These are phyloP conservation scores for Nasonia oneida DNA, from an alignment of 2,888 invertebrate genomes.

Conservation along the genomic window DNA sequence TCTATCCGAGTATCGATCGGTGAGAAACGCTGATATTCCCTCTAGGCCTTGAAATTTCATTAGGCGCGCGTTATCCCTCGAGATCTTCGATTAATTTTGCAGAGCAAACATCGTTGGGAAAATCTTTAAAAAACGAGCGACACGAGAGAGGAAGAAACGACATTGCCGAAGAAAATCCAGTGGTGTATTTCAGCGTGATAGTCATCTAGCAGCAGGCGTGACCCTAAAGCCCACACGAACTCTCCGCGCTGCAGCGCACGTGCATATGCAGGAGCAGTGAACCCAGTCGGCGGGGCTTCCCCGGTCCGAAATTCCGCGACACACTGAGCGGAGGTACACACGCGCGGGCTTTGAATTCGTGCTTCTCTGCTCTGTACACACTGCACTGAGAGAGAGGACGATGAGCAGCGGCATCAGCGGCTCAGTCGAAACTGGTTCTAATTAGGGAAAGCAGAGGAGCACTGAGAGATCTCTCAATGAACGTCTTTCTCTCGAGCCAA, in stretches of 20 bases:
- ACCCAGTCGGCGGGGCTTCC: constrained; percentile 19
- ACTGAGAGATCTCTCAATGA: constrained; percentile 39
- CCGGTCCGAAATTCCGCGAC: constrained; percentile 19
- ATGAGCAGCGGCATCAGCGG: background rate
- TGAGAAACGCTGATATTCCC: constrained; percentile 19
- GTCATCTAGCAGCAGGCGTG: constrained; percentile 7
- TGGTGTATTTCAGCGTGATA: background rate
- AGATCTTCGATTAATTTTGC: background rate
- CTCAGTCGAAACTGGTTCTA: constrained; percentile 51
- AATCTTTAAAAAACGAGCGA: no score
- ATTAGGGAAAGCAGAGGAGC: constrained; percentile 42
- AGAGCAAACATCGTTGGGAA: background rate
- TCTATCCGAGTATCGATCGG: constrained; percentile 33
- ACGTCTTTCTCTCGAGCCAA: constrained; percentile 24
- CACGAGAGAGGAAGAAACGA: no score
- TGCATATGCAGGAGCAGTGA: background rate
- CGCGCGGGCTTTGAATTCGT: background rate
- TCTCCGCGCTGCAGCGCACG: background rate
- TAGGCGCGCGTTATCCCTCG: background rate
- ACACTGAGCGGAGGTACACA: background rate
- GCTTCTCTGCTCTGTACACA: background rate
- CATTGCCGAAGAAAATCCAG: background rate
- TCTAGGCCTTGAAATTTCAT: background rate
- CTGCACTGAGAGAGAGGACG: background rate
- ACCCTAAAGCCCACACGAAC: constrained; percentile 21